Evolutionary conservation across 2,797 vertebrate genomes (phyloP).

Genomic region (Micrastur ruficollis): DNA sequence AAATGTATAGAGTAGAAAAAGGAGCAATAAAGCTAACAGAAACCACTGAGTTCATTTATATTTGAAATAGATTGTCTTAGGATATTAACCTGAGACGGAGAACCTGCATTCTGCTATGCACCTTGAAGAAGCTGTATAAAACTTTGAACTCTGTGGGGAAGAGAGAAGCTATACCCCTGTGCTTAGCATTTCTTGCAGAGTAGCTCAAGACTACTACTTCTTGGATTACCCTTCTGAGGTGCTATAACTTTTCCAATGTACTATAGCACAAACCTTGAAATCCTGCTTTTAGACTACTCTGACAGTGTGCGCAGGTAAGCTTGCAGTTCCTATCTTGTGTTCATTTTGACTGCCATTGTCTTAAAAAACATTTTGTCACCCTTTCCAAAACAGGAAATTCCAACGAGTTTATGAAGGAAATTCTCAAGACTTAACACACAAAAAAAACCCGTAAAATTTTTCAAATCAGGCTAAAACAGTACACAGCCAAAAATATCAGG

Average conservation of each 20-base stretch:
- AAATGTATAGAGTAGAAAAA: neutral
- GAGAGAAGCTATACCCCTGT: neutral
- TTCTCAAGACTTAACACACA: neutral
- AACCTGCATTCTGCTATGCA: neutral
- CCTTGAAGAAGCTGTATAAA: neutral
- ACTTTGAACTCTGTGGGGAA: neutral
- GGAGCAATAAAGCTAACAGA: neutral
- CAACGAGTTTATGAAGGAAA: neutral
- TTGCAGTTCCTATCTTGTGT: neutral
- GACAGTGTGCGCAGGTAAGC: fast-evolving
- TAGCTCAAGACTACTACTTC: neutral
- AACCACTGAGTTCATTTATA: neutral
- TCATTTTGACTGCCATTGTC: neutral
- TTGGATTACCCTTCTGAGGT: neutral
- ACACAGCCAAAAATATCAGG: neutral
- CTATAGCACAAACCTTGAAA: neutral
- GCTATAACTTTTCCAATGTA: neutral
- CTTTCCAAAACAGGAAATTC: neutral
- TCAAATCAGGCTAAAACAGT: neutral
- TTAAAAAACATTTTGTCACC: neutral
- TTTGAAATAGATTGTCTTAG: neutral
- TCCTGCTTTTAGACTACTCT: neutral
- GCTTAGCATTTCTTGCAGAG: neutral
- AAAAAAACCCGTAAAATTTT: neutral
- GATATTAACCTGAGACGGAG: neutral